phyloP scores from a whole-genome alignment of 2,797 vertebrate species.

The Gymnoscopelus braueri region DNA sequence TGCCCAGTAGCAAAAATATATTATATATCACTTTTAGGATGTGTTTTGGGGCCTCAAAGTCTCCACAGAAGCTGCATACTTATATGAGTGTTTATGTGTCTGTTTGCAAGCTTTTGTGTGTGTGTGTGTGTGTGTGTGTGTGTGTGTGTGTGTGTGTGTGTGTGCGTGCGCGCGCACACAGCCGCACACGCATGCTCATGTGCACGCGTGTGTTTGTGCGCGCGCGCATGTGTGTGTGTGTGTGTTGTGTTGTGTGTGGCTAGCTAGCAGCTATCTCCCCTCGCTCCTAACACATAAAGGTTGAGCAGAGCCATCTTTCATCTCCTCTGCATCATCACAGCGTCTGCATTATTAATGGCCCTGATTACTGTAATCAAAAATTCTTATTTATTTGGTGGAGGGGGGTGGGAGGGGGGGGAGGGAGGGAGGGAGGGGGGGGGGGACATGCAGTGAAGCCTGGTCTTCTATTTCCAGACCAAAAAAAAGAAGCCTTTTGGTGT shows the following conservation, averaged over 20 bases:
- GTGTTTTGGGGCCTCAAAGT: conserved; percentile 59
- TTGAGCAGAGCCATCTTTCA: conserved; percentile 85
- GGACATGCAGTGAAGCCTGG: conserved; percentile 51
- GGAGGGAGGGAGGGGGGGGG: conserved; percentile 61
- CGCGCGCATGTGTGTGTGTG: background rate
- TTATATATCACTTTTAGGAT: conserved; percentile 59
- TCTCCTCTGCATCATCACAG: conserved; percentile 83
- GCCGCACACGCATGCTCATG: background rate
- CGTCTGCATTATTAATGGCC: conserved; percentile 84
- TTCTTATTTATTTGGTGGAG: conserved; percentile 86
- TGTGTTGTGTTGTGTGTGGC: conserved; percentile 37
- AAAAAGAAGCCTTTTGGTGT: conserved; percentile 82
- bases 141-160: conserved; percentile 19
- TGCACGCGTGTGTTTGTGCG: background rate
- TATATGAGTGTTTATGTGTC: conserved; percentile 35
- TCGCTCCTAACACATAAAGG: conserved; percentile 82
- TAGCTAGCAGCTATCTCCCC: conserved; percentile 80
- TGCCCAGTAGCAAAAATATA: conserved; percentile 44
- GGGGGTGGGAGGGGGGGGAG: conserved; percentile 52
- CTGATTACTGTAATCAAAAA: conserved; percentile 88
- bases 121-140: conserved; percentile 9
- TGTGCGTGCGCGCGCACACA: background rate
- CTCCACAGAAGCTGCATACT: conserved; percentile 55
- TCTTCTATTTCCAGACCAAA: conserved; percentile 80
- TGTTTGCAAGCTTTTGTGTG: conserved; percentile 1